A percentile compares a stretch with the other conserved stretches of the same genome.
These are phyloP conservation scores for Leuciscus idus DNA, from an alignment of 2,113 vertebrate species.

Conservation along the genomic window DNA sequence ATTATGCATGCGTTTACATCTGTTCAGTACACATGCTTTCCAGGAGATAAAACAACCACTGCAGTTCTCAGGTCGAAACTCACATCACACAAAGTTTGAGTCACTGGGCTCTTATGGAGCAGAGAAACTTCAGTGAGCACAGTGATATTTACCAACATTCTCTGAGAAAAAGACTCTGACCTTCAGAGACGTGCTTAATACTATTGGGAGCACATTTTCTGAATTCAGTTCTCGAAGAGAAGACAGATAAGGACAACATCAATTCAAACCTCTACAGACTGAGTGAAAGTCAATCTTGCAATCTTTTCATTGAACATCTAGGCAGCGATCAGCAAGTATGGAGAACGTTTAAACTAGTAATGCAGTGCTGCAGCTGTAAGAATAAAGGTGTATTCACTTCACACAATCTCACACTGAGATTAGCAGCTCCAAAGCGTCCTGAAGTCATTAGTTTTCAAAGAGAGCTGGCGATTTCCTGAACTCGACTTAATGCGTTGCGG, in stretches of 20 bases:
- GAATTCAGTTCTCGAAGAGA: conserved; percentile 13
- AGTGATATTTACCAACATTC: conserved; percentile 24
- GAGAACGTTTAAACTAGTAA: conserved; percentile 26
- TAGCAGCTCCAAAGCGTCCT: neutral
- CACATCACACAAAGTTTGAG: conserved; percentile 4
- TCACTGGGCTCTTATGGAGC: conserved; percentile 4
- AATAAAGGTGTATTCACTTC: conserved; percentile 12
- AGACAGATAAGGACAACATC: conserved; percentile 26
- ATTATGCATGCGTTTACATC: conserved; percentile 21
- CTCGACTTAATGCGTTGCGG: neutral
- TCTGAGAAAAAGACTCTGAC: conserved; percentile 36
- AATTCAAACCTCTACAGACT: conserved; percentile 23
- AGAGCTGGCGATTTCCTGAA: neutral
- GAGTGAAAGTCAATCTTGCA: conserved; percentile 2
- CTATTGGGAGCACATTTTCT: conserved; percentile 14
- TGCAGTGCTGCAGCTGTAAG: neutral
- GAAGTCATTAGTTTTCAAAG: conserved; percentile 11
- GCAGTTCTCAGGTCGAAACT: neutral
- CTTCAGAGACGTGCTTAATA: conserved; percentile 31
- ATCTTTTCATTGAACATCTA: conserved; percentile 29
- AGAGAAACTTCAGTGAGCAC: neutral
- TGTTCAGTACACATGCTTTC: neutral
- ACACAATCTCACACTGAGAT: conserved; percentile 1
- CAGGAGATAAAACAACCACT: neutral
- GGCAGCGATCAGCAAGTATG: neutral